These are phyloP conservation scores for Bruchidius siliquastri DNA, from an alignment of 2,888 invertebrate species.

Conservation along the genomic window DNA sequence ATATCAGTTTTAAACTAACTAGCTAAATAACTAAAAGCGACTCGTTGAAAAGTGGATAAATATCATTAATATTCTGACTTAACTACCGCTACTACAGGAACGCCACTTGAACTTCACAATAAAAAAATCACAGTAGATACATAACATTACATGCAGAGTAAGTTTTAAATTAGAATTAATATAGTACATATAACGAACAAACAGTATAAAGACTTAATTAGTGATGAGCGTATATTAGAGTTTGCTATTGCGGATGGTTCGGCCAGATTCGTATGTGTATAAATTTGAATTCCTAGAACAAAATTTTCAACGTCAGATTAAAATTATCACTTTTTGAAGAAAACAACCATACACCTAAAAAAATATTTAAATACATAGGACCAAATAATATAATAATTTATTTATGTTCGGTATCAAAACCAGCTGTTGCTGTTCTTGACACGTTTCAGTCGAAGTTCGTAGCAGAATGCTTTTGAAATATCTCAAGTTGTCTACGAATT, in stretches of 20 bases:
- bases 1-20: conserved; percentile 2
- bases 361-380: not conserved
- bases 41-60: not conserved
- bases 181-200: too few species aligned
- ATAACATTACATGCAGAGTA: not conserved
- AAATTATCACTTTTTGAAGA: not conserved
- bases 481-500: too few species aligned
- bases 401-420: too few species aligned
- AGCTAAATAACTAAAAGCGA: not conserved
- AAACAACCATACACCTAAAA: not conserved
- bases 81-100: not conserved
- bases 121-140: conserved; percentile 4
- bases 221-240: conserved; percentile 7
- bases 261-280: conserved; percentile 6
- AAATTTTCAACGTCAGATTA: not conserved
- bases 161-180: not conserved
- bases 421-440: too few species aligned
- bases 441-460: too few species aligned
- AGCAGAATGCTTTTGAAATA: too few species aligned
- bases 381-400: too few species aligned
- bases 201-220: not conserved
- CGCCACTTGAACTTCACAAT: not conserved
- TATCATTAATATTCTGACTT: not conserved
- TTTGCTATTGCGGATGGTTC: conserved; percentile 9
- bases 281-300: conserved; percentile 15